A percentile compares a stretch with the other conserved stretches of the same genome.
Evolutionary conservation across 2,797 vertebrate species (phyloP).

Genomic region (Hoplostethus mediterraneus): DNA sequence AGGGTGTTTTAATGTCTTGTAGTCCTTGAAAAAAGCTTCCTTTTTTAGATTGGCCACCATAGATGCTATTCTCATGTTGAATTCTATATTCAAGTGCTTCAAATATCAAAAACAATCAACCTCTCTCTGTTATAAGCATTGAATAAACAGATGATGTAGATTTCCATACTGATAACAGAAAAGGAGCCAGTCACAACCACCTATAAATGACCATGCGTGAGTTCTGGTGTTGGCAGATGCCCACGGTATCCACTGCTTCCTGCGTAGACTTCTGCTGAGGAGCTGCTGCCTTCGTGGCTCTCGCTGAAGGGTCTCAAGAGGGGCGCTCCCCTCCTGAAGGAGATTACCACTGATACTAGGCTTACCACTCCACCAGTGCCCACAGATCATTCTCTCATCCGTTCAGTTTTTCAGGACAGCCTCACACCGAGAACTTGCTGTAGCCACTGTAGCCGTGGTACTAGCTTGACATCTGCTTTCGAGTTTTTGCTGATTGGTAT

Average conservation of each 20-base stretch:
- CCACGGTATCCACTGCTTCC: constrained; percentile 8
- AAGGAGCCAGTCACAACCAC: background rate
- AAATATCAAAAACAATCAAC: constrained; percentile 1
- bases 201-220: constrained; percentile 1
- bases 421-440: constrained; percentile 12
- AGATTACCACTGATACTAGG: constrained; percentile 40
- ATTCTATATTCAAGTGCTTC: constrained; percentile 1
- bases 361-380: constrained; percentile 40
- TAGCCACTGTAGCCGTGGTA: constrained; percentile 7
- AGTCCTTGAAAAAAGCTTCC: constrained; percentile 73
- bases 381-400: constrained; percentile 43
- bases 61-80: constrained; percentile 32
- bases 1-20: constrained; percentile 61
- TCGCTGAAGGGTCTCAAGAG: constrained; percentile 40
- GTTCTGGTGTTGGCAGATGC: constrained; percentile 37
- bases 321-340: constrained; percentile 46
- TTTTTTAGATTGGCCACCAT: constrained; percentile 28
- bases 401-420: constrained; percentile 17
- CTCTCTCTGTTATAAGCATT: background rate
- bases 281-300: constrained; percentile 38
- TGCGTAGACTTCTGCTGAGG: constrained; percentile 27
- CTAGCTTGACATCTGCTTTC: constrained; percentile 31
- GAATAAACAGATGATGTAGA: background rate
- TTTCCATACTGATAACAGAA: background rate
- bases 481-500: constrained; percentile 40